Base-by-base conservation (phyloP, 2,797 vertebrate genomes). In the Margarornis squamiger region DNA sequence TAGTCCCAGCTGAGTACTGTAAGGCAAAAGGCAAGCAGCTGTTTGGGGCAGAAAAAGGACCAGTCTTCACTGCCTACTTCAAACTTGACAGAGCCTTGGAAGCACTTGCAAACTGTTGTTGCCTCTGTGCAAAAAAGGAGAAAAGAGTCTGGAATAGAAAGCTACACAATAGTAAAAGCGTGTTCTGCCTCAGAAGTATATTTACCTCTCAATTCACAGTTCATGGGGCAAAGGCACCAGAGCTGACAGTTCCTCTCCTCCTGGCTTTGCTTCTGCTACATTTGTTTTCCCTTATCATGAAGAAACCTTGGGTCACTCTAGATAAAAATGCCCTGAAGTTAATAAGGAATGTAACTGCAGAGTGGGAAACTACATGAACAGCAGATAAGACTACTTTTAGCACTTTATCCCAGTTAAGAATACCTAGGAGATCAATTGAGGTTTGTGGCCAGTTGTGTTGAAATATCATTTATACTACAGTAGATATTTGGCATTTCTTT, bases 321-420 rank as follows among this genome's bases (percentile, higher is more conserved):
- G 41, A 58, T 49, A 86, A 62, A 91, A 88, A 68, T 14, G 9
- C 10, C 12, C 18, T 38, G 14, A 9, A 61, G 27, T 52, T 71
- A 71, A 59, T 22, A 66, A 36, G 32, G 34, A 84, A 36, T 13
- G 10, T 45, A 82, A 65, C 18, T 43, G 41, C 55, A 43, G 29
- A 76, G 41, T 3, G 8, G 20, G 7, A 19, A 79, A 20, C 52
- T 58, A 43, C 36, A 80, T 38, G 26, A 80, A 29, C 6, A 83
- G 36, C 41, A 68, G 32, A 19, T 5, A 45, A 46, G 32, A 32
- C 27, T 76, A 16, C 39, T 67, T 24, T 12, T 2, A 83, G 45
- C 6, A 15, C 34, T 76, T 84, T 0, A 0, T 20, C n/a, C 23
- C 1, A 0, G 7, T 48, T 78, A 72, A 71, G 54, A 75, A 75